Base-by-base conservation (phyloP, 1,140 invertebrate genomes). In the Lepidurus packardi region DNA sequence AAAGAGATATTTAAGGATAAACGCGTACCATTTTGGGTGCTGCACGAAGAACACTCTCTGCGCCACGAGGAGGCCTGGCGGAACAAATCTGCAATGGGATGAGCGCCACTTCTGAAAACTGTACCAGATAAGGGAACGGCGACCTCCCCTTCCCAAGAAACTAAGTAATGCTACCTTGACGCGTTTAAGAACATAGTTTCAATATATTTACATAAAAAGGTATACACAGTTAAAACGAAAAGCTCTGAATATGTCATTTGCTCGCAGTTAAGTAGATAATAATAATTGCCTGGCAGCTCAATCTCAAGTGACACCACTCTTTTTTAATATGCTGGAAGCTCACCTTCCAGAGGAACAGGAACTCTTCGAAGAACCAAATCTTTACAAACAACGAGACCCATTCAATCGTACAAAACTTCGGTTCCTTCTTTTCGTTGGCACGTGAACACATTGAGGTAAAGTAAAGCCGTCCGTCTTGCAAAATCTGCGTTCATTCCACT, bases 211-310 rank as follows among this genome's bases (percentile, higher is more conserved):
- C 53, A 65, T 65, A 13, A 65, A 65, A n/a, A 9, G 16, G 53
- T 65, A 65, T 65, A 13, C 53, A 65, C 53, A 21, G 53, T 13
- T 65, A 65, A 21, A 65, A 65, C 16, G 16, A 65, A 65, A 65
- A 65, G 10, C 13, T 9, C 13, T 65, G 13, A n/a, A 13, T 13
- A 7, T 65, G 16, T 65, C 53, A 65, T 65, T 65, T n/a, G 21
- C 13, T n/a, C 53, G 21, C 13, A 65, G 53, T 65, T 65, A 65
- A 65, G 53, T 65, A 65, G 53, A 13, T 65, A 65, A 65, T 65
- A 65, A 65, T 65, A 65, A 65, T 65, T 65, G 53, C 53, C 53
- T 65, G 53, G 53, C 53, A 65, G 53, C 53, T n/a, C 53, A 65
- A 65, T 65, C 21, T 21, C 53, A 13, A 65, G 21, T 21, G 53